A percentile compares a stretch with the other conserved stretches of the same genome.
Conservation (phyloP, 2,113 vertebrate genomes). For the Brachyistius frenatus region DNA sequence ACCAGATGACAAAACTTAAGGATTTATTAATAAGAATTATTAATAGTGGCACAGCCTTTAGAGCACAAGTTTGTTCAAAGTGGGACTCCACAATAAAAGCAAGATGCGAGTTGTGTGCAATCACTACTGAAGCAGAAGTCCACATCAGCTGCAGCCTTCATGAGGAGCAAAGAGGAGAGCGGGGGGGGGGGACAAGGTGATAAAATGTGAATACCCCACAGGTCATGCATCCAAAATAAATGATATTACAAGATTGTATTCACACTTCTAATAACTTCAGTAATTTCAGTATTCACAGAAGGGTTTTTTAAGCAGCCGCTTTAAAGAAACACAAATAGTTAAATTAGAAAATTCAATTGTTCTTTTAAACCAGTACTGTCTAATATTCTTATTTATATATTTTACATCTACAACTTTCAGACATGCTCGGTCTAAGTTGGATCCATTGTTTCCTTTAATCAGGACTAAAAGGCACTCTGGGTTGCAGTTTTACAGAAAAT, state of each 20-base stretch:
- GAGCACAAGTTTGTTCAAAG: neutral
- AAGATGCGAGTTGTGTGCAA: neutral
- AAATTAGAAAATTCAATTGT: neutral
- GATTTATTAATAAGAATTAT: neutral
- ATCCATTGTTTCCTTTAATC: constrained; percentile 13
- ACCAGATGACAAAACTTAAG: neutral
- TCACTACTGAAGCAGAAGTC: too few species aligned
- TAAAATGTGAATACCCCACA: too few species aligned
- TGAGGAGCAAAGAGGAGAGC: too few species aligned
- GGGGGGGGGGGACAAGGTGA: too few species aligned
- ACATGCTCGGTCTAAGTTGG: neutral
- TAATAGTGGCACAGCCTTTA: too few species aligned
- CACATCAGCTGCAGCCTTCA: too few species aligned
- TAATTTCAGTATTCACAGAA: neutral
- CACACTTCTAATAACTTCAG: too few species aligned
- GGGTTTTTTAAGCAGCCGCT: neutral
- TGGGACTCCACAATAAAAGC: neutral
- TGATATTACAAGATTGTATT: too few species aligned
- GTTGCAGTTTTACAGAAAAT: constrained; percentile 5
- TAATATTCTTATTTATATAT: neutral
- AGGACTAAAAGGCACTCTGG: constrained; percentile 14
- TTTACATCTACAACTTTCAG: neutral
- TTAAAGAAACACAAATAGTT: too few species aligned
- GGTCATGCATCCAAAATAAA: too few species aligned
- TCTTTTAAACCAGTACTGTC: neutral